Evolutionary conservation across 2,797 vertebrate genomes (phyloP).

Genomic region (Anguilla obscura): DNA sequence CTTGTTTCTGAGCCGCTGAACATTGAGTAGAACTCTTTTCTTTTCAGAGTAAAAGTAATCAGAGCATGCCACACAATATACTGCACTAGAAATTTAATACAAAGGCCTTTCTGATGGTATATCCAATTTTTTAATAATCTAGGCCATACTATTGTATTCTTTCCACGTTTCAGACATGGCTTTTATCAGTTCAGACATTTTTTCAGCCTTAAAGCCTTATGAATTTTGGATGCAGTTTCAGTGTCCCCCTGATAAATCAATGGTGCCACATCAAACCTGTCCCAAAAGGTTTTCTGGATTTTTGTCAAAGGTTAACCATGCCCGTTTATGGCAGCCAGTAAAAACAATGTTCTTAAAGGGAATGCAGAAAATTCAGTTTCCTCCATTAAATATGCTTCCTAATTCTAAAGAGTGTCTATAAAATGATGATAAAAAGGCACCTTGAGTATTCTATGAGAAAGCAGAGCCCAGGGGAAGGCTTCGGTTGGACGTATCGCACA

Average conservation of each 20-base stretch:
- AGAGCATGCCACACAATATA: neutral
- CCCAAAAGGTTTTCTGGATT: neutral
- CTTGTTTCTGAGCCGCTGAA: neutral
- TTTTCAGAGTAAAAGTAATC: neutral
- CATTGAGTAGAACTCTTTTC: neutral
- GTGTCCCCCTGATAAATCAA: slow-evolving; percentile 20
- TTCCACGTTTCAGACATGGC: neutral
- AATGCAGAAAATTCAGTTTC: neutral
- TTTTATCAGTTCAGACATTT: neutral
- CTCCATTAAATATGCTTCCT: slow-evolving; percentile 15
- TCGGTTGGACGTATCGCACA: neutral
- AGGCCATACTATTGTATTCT: neutral
- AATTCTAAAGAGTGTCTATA: slow-evolving; percentile 22
- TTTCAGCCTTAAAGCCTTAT: neutral
- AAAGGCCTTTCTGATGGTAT: neutral
- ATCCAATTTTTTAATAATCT: neutral
- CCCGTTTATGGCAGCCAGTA: neutral
- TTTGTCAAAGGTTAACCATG: neutral
- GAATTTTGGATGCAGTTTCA: slow-evolving; percentile 20
- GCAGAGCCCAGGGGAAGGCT: neutral
- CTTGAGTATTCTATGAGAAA: neutral
- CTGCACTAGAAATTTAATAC: neutral
- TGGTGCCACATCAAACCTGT: slow-evolving; percentile 6
- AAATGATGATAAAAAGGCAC: neutral
- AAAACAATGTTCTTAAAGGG: slow-evolving; percentile 5